Evolutionary conservation across 2,888 invertebrate genomes (phyloP).

Genomic region (Pachydiplax longipennis): DNA sequence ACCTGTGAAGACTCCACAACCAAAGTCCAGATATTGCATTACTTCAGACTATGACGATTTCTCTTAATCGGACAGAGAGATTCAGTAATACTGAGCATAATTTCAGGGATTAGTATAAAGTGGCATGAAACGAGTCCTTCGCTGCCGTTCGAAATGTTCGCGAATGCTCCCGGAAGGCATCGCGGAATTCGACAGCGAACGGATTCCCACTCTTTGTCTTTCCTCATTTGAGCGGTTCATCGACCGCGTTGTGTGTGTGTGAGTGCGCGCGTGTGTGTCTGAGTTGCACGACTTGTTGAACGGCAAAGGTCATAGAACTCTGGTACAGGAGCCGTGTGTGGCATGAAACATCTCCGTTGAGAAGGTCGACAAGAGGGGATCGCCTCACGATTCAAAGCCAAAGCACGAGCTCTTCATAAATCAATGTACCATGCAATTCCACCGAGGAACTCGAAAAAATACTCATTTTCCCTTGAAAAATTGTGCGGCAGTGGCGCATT

Average conservation of each 20-base stretch:
- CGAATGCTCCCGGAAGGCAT: background rate
- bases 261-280: background rate
- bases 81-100: too few species aligned
- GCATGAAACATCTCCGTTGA: background rate
- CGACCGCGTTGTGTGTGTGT: background rate
- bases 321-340: background rate
- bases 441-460: background rate
- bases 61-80: too few species aligned
- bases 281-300: constrained; percentile 42
- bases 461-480: background rate
- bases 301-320: constrained; percentile 40
- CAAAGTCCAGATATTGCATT: too few species aligned
- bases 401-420: too few species aligned
- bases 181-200: background rate
- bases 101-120: too few species aligned
- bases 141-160: background rate
- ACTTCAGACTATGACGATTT: too few species aligned
- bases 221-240: constrained; percentile 38
- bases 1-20: too few species aligned
- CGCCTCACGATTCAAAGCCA: too few species aligned
- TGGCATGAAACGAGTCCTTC: background rate
- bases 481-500: too few species aligned
- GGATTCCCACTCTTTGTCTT: background rate
- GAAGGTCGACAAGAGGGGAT: background rate
- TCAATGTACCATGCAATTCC: too few species aligned